These are phyloP conservation scores for Suillia variegata DNA, from an alignment of 2,888 invertebrate species.

Conservation along the genomic window DNA sequence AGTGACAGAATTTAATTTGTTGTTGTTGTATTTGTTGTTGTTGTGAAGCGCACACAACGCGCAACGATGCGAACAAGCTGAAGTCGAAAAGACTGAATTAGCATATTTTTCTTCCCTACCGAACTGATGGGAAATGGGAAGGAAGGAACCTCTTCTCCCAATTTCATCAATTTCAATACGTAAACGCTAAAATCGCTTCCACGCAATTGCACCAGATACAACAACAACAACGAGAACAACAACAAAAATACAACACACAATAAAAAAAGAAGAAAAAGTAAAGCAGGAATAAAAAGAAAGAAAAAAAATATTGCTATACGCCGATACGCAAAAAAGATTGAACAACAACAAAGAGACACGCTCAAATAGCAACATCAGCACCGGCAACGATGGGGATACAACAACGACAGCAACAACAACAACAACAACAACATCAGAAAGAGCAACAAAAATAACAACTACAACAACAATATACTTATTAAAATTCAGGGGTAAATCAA, in stretches of 20 bases:
- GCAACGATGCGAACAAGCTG: not conserved
- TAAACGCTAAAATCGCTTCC: conserved; percentile 39
- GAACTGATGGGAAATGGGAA: no score
- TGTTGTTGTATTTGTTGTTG: no score
- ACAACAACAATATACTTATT: not conserved
- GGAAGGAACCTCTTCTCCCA: no score
- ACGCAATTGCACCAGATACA: conserved; percentile 46
- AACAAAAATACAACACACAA: no score
- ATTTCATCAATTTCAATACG: no score
- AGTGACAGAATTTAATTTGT: conserved; percentile 45
- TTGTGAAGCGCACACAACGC: not conserved
- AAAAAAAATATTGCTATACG: not conserved
- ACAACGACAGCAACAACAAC: conserved; percentile 23
- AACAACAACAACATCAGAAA: conserved; percentile 1
- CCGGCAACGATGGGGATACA: not conserved
- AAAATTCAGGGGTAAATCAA: conserved; percentile 48
- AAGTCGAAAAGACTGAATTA: conserved; percentile 12
- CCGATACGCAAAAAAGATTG: no score
- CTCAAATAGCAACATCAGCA: no score
- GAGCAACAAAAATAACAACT: not conserved
- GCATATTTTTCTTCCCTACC: no score
- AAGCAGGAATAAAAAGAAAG: not conserved
- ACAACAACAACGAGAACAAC: no score
- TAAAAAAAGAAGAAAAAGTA: no score
- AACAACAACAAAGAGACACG: no score